phyloP scores from a whole-genome alignment of 2,797 vertebrate species.

The Leptatherina wallacei region DNA sequence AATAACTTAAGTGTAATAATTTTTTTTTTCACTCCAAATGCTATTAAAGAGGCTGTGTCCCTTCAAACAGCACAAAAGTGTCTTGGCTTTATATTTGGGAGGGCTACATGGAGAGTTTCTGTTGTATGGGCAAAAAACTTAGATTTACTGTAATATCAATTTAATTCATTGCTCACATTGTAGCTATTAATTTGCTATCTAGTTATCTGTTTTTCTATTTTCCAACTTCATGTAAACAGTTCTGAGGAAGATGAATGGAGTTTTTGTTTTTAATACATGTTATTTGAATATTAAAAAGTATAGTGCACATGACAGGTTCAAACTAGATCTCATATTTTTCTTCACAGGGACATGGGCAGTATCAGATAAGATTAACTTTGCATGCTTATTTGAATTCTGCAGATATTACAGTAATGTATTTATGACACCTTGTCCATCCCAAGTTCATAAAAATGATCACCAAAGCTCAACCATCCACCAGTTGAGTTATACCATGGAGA shows the following conservation, averaged over 20 bases:
- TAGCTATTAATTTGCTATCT: not conserved
- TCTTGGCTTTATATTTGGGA: constrained; percentile 39
- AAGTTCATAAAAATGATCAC: constrained; percentile 32
- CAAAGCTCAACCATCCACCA: not conserved
- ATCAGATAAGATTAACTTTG: constrained; percentile 35
- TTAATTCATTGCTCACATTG: not conserved
- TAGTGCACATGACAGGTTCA: not conserved
- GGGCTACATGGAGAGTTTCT: not conserved
- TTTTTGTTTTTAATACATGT: not conserved
- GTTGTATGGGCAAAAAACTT: not conserved
- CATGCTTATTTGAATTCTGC: constrained; percentile 55
- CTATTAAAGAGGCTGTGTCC: constrained; percentile 91
- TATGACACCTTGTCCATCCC: not conserved
- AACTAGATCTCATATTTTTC: not conserved
- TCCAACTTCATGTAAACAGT: not conserved
- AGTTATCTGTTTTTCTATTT: not conserved
- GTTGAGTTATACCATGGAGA: not conserved
- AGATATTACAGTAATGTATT: not conserved
- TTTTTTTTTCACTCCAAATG: constrained; percentile 91
- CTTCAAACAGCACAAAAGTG: constrained; percentile 67
- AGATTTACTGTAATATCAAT: not conserved
- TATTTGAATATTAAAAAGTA: not conserved
- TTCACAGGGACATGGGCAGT: no score
- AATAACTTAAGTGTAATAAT: constrained; percentile 87
- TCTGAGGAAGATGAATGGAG: not conserved